Conservation (phyloP, 2,888 invertebrate species). For the Leptarthrus brevirostris region DNA sequence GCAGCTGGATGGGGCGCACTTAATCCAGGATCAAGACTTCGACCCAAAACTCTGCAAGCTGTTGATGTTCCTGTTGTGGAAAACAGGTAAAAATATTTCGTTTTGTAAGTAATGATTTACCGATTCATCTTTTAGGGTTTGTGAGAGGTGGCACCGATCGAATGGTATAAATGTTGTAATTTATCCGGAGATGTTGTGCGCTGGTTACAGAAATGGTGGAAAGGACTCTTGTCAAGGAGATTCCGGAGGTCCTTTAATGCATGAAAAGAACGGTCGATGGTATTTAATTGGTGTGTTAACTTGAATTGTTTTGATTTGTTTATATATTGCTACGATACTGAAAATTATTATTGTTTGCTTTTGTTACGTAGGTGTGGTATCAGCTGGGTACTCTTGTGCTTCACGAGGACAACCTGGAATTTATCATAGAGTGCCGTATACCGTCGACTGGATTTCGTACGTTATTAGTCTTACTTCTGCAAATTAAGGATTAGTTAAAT, state of each 20-base stretch:
- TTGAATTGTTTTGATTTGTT: background rate
- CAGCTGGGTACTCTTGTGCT: conserved; percentile 94
- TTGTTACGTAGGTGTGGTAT: conserved; percentile 84
- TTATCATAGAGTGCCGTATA: conserved; percentile 92
- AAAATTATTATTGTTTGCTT: conserved; percentile 8
- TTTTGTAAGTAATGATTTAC: no score
- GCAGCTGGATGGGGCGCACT: conserved; percentile 95
- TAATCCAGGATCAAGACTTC: conserved; percentile 82
- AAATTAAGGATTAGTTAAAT: conserved; percentile 48
- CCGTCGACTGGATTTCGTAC: conserved; percentile 88
- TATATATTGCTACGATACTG: background rate
- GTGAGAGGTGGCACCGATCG: conserved; percentile 75
- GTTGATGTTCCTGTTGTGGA: conserved; percentile 95
- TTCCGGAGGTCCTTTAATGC: conserved; percentile 87
- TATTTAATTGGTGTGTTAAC: conserved; percentile 74
- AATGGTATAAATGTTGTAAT: conserved; percentile 77
- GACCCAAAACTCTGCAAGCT: conserved; percentile 90
- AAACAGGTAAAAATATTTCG: conserved; percentile 70
- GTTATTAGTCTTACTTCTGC: conserved; percentile 46
- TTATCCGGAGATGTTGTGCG: conserved; percentile 95
- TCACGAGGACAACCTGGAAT: conserved; percentile 94
- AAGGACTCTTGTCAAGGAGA: conserved; percentile 74
- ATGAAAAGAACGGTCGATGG: conserved; percentile 88
- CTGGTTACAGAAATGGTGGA: conserved; percentile 89
- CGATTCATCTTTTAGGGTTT: conserved; percentile 64